Evolutionary conservation across 2,113 vertebrate genomes (phyloP), one percentile per base, ranked within the genome.

Genomic region (Microcebus griseorufus): DNA sequence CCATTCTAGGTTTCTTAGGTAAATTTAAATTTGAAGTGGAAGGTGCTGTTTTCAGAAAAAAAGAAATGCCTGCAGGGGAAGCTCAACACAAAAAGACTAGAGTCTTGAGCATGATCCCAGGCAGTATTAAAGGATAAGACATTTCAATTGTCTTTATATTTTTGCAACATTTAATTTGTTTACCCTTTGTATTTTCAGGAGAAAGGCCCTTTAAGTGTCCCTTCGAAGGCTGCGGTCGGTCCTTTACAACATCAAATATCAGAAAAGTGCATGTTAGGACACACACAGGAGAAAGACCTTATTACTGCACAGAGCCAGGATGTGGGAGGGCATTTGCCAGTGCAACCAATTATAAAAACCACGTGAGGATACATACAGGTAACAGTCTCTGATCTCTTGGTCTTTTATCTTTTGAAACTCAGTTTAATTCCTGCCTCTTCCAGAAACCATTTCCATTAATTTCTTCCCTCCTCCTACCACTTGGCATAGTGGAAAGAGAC

Each of bases 341-440:
- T 90, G 99, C 99, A 97, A 99, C 99, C 79, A 99, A 99, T 98
- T 99, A 99, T 94, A 99, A 99, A 98, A 99, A 99, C 98, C 99
- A 99, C 9, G 99, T 99, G 99, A 99, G 99, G 98, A 99, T 99
- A 98, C 99, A 99, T 98, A 99, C 99, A 93, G 99, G 99, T 99
- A 99, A 80, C 5, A 6, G n/a, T 72, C 60, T 86, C 22, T 72
- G n/a, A 37, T 79, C 83, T 96, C 45, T 96, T 85, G 25, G 3
- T 92, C 45, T 81, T 82, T 70, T 85, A 0, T 90, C 69, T 91
- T 96, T 96, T 69, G 55, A 79, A 39, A 39, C 70, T 91, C 23
- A 29, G 3, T 89, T 88, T 79, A 62, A 87, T 42, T 90, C 89
- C 27, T 93, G 18, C 34, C 70, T 78, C 14, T 70, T 80, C 29